A percentile compares a stretch with the other conserved stretches of the same genome.
Evolutionary conservation across 2,113 vertebrate species (phyloP).

Genomic region (Prionailurus bengalensis): DNA sequence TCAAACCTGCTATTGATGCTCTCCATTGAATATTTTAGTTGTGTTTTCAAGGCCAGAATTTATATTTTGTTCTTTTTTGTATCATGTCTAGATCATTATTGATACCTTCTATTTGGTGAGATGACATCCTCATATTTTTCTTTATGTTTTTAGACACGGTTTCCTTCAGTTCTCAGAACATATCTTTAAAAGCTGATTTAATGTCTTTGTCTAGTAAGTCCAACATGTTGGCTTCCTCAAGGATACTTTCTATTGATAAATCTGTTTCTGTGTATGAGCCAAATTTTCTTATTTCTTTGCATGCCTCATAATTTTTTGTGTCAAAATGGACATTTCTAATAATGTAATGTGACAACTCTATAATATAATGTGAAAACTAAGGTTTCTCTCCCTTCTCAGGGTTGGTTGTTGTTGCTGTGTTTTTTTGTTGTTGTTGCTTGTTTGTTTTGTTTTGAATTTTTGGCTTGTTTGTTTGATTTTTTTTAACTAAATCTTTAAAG

Average conservation of each 20-base stretch:
- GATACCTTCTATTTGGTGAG: background rate
- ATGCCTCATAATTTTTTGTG: background rate
- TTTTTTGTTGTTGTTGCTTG: background rate
- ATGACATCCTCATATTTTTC: background rate
- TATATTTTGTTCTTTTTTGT: background rate
- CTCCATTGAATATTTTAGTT: background rate
- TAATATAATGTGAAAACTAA: background rate
- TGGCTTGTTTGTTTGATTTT: background rate
- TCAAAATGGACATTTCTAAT: background rate
- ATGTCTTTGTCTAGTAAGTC: background rate
- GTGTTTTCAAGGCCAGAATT: background rate
- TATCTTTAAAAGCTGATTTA: background rate
- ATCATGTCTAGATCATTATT: background rate
- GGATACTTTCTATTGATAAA: background rate
- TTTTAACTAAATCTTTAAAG: background rate
- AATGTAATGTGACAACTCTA: background rate
- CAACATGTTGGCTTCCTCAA: background rate
- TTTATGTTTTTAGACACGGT: background rate
- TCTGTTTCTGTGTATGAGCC: background rate
- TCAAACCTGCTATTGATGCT: background rate
- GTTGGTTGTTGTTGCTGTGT: background rate
- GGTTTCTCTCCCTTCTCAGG: background rate
- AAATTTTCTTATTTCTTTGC: background rate
- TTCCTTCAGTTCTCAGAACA: background rate
- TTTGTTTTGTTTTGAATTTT: background rate